Evolutionary conservation across 2,888 invertebrate species (phyloP).

Genomic region (Drosophila affinis): DNA sequence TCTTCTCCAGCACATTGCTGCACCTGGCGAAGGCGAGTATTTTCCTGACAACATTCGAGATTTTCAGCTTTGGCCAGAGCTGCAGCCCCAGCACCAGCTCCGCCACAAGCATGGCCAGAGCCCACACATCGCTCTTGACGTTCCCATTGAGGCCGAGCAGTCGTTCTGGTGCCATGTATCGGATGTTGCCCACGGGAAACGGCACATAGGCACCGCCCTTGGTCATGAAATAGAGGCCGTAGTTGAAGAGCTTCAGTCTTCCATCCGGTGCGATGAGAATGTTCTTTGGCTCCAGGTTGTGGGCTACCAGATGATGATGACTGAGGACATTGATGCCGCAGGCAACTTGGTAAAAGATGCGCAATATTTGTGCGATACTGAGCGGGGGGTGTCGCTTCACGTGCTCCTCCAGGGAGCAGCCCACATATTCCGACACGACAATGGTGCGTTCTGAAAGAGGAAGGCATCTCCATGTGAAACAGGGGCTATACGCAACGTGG

Average conservation of each 20-base stretch:
- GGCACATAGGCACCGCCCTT: slow-evolving; percentile 93
- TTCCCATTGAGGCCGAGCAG: slow-evolving; percentile 88
- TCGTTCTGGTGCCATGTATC: slow-evolving; percentile 93
- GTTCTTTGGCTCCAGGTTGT: slow-evolving; percentile 92
- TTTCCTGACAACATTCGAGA: slow-evolving; percentile 89
- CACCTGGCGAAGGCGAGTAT: slow-evolving; percentile 86
- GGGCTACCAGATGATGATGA: slow-evolving; percentile 88
- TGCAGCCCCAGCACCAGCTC: slow-evolving; percentile 90
- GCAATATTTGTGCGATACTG: slow-evolving; percentile 84
- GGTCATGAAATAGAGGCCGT: slow-evolving; percentile 97
- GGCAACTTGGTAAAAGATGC: slow-evolving; percentile 90
- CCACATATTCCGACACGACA: slow-evolving; percentile 92
- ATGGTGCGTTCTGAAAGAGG: slow-evolving; percentile 89
- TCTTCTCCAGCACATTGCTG: slow-evolving; percentile 86
- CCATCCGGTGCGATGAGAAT: slow-evolving; percentile 89
- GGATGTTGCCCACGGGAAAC: slow-evolving; percentile 93
- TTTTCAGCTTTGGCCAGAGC: slow-evolving; percentile 90
- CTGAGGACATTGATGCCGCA: slow-evolving; percentile 90
- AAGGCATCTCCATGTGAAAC: not conserved
- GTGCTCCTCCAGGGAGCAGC: slow-evolving; percentile 87
- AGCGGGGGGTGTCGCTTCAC: slow-evolving; percentile 83
- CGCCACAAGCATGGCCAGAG: slow-evolving; percentile 94
- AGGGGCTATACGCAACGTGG: not conserved
- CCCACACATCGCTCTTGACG: slow-evolving; percentile 95
- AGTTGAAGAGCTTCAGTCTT: slow-evolving; percentile 93